These are phyloP conservation scores for Puffinus mauretanicus DNA, from an alignment of 2,113 vertebrate genomes.

Conservation along the genomic window DNA sequence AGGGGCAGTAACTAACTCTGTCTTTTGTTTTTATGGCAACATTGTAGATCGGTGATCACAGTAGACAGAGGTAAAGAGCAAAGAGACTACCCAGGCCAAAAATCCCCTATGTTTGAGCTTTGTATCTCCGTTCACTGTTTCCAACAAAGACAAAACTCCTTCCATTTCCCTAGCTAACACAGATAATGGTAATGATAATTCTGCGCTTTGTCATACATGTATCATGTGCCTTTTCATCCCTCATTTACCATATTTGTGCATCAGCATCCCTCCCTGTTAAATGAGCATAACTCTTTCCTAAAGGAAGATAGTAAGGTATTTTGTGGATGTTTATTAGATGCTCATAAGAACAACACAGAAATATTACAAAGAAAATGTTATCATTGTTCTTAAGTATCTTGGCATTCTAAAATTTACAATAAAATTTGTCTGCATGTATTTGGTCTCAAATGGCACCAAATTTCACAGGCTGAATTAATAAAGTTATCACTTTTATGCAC, in stretches of 20 bases:
- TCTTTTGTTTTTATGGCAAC: background rate
- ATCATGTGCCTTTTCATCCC: background rate
- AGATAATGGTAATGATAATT: background rate
- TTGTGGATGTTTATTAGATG: background rate
- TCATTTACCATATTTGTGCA: background rate
- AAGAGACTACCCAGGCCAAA: background rate
- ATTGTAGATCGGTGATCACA: background rate
- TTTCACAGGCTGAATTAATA: background rate
- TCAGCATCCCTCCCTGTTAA: background rate
- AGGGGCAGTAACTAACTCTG: background rate
- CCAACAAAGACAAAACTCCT: background rate
- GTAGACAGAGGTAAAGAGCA: background rate
- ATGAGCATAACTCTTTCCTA: too few species aligned
- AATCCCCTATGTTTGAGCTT: background rate
- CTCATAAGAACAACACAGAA: background rate
- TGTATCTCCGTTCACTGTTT: background rate
- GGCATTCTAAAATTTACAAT: background rate
- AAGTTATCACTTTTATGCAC: background rate
- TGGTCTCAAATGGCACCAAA: background rate
- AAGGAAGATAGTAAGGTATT: background rate
- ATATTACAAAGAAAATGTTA: background rate
- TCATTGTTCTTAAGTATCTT: background rate
- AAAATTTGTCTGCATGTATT: background rate
- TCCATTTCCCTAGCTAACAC: background rate
- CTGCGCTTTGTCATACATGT: background rate